Base-by-base conservation (phyloP, 2,113 vertebrate genomes). In the Elephantulus edwardii region DNA sequence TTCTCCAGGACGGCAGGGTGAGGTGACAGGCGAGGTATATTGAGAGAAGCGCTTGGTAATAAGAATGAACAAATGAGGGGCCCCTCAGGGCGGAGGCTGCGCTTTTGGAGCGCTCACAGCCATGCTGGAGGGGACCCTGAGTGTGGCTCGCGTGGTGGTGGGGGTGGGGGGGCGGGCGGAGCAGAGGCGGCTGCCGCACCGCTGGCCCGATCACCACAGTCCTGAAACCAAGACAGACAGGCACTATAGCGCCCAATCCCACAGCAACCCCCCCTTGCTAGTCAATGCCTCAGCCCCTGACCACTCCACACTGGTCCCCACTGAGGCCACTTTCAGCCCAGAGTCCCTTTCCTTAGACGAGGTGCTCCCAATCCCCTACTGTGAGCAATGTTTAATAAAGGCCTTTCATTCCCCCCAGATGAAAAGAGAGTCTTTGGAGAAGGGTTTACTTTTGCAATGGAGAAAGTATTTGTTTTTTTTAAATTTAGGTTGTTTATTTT, bases 161-260 rank as follows among this genome's bases (percentile, higher is more conserved):
- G n/a, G n/a, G n/a, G n/a, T n/a, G n/a, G n/a, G n/a, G n/a, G n/a
- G n/a, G n/a, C n/a, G n/a, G n/a, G n/a, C 26, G 10, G 26, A 60
- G 26, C n/a, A n/a, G n/a, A 60, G 24, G 58, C 11, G 58, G 58
- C 58, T 2, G 58, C 58, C 4, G 2, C 6, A 26, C 20, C 26
- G 58, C 58, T 26, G 26, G 20, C 58, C 58, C 58, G 28, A 28
- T 60, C 26, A 22, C 58, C 28, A 26, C 9, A 30, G 22, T 60
- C 58, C 28, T 24, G 60, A 28, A 44, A 66, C 17, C 0, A 8
- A 88, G 19, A 35, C 2, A 22, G 48, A 13, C 3, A 20, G 1
- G 10, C 5, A 13, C 5, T 0, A 3, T 0, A 30, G 6, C n/a
- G 54, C 7, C 2, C 1, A 19, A 35, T 33, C 28, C 6, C 6